Evolutionary conservation across 1,140 invertebrate species (phyloP).

Genomic region (Parapsyche elsis): DNA sequence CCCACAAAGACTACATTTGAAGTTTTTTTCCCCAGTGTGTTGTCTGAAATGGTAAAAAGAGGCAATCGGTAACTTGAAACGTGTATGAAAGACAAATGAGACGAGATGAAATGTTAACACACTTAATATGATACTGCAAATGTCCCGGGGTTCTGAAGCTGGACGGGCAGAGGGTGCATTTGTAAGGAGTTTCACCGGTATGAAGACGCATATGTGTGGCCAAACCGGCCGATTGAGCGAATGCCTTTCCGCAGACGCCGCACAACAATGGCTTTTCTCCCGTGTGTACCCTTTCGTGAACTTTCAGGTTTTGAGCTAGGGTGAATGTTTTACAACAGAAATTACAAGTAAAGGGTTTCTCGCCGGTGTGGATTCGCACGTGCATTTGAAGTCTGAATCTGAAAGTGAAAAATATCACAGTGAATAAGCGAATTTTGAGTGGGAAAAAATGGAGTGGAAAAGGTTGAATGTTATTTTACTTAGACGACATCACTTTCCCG

Average conservation of each 20-base stretch:
- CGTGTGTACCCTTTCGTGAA: conserved; percentile 71
- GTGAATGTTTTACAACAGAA: conserved; percentile 63
- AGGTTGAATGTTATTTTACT: conserved; percentile 56
- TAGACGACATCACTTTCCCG: conserved; percentile 66
- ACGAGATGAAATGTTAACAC: too few species aligned
- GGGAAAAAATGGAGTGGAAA: neutral
- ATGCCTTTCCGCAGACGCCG: conserved; percentile 64
- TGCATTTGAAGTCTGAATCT: conserved; percentile 87
- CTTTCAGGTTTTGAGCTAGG: conserved; percentile 62
- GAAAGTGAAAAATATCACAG: conserved; percentile 47
- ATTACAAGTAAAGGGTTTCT: conserved; percentile 86
- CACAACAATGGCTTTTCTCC: conserved; percentile 69
- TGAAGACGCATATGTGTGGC: conserved; percentile 68
- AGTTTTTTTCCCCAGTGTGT: conserved; percentile 74
- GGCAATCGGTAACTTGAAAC: neutral
- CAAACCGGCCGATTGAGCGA: conserved; percentile 66
- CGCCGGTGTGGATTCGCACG: conserved; percentile 90
- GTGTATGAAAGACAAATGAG: too few species aligned
- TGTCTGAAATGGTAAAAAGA: conserved; percentile 60
- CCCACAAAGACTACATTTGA: conserved; percentile 67
- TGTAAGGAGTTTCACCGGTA: conserved; percentile 67
- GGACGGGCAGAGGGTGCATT: conserved; percentile 63
- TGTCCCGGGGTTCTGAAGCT: conserved; percentile 64
- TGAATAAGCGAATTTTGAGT: neutral
- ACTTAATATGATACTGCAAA: conserved; percentile 69